Conservation (phyloP, 2,888 invertebrate species). For the Arge pagana region DNA sequence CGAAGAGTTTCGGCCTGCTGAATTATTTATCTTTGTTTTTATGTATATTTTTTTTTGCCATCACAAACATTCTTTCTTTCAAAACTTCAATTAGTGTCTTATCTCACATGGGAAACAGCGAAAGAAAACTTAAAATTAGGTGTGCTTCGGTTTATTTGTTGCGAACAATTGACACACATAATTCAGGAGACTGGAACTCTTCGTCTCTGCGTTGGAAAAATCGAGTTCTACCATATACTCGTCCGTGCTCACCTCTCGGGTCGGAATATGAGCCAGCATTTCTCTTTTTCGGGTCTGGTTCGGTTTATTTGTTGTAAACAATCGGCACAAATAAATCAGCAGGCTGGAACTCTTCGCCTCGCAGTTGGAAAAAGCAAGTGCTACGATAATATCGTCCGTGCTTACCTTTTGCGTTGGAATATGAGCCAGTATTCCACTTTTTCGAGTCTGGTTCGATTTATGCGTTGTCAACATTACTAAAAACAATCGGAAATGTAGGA, state of each 20-base stretch:
- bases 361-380: neutral
- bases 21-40: too few species aligned
- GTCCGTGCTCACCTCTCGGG: neutral
- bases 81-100: too few species aligned
- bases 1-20: neutral
- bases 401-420: neutral
- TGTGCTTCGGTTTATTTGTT: too few species aligned
- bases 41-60: too few species aligned
- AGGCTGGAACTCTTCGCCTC: neutral
- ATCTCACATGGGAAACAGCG: too few species aligned
- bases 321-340: too few species aligned
- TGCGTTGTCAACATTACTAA: neutral
- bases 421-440: neutral
- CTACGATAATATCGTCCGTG: neutral
- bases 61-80: too few species aligned
- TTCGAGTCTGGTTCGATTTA: neutral
- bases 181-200: neutral
- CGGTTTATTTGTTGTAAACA: neutral
- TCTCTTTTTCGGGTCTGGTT: slow-evolving; percentile 1
- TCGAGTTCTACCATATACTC: neutral
- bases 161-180: too few species aligned
- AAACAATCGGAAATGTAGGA: neutral
- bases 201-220: neutral
- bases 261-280: neutral
- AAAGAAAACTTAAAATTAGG: too few species aligned